Percentiles rank a stretch among this genome's conserved stretches.
phyloP scores from a whole-genome alignment of 2,797 vertebrate species.

The Lophotriccus pileatus region DNA sequence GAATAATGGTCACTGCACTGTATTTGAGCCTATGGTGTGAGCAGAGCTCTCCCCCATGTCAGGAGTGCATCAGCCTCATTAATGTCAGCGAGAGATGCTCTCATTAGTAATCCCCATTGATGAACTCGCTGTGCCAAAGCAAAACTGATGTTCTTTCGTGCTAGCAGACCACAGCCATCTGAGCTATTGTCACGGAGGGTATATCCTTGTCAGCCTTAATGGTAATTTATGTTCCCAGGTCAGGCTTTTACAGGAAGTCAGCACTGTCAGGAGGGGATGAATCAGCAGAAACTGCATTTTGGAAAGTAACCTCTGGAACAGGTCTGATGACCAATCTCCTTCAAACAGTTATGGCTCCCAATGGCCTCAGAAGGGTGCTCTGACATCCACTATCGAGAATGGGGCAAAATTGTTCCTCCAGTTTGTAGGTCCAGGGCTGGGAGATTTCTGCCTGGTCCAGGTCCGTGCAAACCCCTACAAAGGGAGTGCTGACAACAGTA shows the following conservation, averaged over 20 bases:
- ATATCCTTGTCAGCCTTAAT: slow-evolving; percentile 55
- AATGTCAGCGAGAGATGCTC: background rate
- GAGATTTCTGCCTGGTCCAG: background rate
- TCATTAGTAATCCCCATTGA: background rate
- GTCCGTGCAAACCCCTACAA: background rate
- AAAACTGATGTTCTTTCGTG: slow-evolving; percentile 30
- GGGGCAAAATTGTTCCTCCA: background rate
- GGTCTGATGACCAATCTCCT: background rate
- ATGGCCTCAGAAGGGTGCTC: background rate
- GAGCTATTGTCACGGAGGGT: slow-evolving; percentile 22
- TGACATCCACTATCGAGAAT: background rate
- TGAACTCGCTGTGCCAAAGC: background rate
- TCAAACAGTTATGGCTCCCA: background rate
- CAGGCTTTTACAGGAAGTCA: slow-evolving; percentile 32
- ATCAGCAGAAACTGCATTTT: slow-evolving; percentile 52
- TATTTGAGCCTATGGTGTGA: background rate
- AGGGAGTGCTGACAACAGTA: accelerated
- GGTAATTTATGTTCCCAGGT: slow-evolving; percentile 47
- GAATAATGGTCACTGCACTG: background rate
- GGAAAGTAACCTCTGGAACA: background rate
- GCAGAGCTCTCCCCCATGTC: background rate
- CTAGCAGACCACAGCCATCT: background rate
- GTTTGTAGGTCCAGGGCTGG: background rate
- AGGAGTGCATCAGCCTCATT: background rate
- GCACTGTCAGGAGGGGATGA: slow-evolving; percentile 18